Conservation (phyloP, 2,113 vertebrate species). For the Indicator indicator region DNA sequence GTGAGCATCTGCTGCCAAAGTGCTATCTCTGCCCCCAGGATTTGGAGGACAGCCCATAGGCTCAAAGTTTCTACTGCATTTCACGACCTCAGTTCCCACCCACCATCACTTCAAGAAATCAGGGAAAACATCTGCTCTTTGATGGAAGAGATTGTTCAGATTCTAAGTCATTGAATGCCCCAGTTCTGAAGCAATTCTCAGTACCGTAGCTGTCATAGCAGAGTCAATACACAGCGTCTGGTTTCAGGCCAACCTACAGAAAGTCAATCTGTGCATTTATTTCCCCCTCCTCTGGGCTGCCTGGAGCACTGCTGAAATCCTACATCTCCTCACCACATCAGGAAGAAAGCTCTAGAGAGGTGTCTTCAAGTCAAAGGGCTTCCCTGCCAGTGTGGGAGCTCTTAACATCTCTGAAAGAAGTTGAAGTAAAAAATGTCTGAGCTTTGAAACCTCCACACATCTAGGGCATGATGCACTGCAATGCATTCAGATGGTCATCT, state of each 20-base stretch:
- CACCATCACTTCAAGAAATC: not conserved
- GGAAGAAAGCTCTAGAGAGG: not conserved
- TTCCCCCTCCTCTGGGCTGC: not conserved
- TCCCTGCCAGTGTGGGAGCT: not conserved
- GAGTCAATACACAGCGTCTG: conserved; percentile 8
- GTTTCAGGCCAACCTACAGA: conserved; percentile 19
- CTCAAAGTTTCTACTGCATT: not conserved
- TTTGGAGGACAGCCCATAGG: not conserved
- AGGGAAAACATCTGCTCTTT: conserved; percentile 16
- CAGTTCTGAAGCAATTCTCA: conserved; percentile 23
- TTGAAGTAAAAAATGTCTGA: not conserved
- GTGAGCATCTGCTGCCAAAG: not conserved
- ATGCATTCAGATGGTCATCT: fast-evolving
- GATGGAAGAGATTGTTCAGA: not conserved
- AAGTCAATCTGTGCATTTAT: not conserved
- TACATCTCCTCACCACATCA: not conserved
- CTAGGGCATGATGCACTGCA: not conserved
- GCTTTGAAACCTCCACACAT: not conserved
- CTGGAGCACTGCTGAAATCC: not conserved
- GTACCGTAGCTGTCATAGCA: not conserved
- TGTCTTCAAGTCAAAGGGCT: not conserved
- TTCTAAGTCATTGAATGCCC: not conserved
- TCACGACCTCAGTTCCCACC: not conserved
- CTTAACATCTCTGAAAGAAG: not conserved
- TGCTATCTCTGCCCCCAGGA: not conserved